Evolutionary conservation across 2,113 vertebrate genomes (phyloP), one percentile per base, ranked within the genome.

Genomic region (Clarias batrachus): DNA sequence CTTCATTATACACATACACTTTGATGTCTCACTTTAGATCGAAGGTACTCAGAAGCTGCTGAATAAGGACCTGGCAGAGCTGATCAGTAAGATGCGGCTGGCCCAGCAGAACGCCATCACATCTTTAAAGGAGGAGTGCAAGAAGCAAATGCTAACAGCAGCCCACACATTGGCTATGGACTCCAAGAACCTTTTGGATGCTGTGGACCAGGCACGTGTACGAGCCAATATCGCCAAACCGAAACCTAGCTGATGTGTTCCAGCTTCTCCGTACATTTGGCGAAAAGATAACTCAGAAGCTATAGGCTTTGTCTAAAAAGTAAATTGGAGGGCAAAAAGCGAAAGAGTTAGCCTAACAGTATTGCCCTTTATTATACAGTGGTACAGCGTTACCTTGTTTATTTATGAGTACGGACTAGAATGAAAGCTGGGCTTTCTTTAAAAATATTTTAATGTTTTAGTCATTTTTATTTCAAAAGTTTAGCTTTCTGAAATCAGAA

Each of bases 71-170:
- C 78, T 99, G 82, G 95, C 95, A 0, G 96, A 97, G 21, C 94
- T 99, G 81, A 98, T 99, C 92, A 96, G 92, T 79, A 99, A 99
- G 95, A 98, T 99, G 97, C 94, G 96, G 0, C 91, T 99, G 93
- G 97, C 97, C 0, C 97, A 99, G 95, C 98, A 99, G 94, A 98
- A 99, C 0, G 92, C 94, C 0, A 87, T 97, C 62, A 99, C 98
- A 0, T 96, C 97, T 0, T 95, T 99, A 88, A 97, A 95, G 3
- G 94, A 96, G 2, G 97, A 98, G 70, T 99, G 97, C 89, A 97
- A 95, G 92, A 93, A 95, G 62, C 97, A 98, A 95, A 99, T 99
- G 98, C 87, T 99, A 89, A 93, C 95, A 0, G 97, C 97, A 1
- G 97, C 97, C 30, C 98, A 99, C 93, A 94, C 96, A 0, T 91